These are phyloP conservation scores for Macrosoma leucophasiata DNA, from an alignment of 2,888 invertebrate species.

Conservation along the genomic window DNA sequence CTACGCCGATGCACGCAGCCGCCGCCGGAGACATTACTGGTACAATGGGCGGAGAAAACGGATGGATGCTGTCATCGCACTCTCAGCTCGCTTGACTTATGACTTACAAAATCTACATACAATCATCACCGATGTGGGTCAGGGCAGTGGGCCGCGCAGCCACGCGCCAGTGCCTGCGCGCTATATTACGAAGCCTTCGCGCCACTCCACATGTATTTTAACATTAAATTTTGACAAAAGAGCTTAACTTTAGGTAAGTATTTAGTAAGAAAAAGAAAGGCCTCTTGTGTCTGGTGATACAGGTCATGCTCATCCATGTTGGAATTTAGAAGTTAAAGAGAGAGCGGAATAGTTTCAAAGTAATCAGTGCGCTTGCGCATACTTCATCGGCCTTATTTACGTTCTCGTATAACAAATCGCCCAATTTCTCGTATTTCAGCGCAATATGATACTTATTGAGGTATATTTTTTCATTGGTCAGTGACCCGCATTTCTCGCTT, in stretches of 20 bases:
- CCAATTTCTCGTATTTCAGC: slow-evolving; percentile 40
- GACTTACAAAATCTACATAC: slow-evolving; percentile 72
- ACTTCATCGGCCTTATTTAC: slow-evolving; percentile 27
- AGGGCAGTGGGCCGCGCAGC: slow-evolving; percentile 63
- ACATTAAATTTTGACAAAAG: too few relatives aligned
- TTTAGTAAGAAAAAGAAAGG: too few relatives aligned
- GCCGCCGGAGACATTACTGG: slow-evolving; percentile 28
- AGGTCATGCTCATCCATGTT: too few relatives aligned
- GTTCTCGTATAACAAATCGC: slow-evolving; percentile 28
- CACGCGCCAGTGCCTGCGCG: slow-evolving; percentile 34
- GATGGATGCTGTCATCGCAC: slow-evolving; percentile 63
- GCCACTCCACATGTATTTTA: too few relatives aligned
- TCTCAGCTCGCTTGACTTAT: slow-evolving; percentile 56
- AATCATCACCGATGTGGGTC: slow-evolving; percentile 66
- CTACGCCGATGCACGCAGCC: too few relatives aligned
- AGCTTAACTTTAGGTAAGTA: too few relatives aligned
- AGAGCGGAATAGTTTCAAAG: too few relatives aligned
- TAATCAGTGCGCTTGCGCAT: too few relatives aligned
- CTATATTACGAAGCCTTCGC: slow-evolving; percentile 3
- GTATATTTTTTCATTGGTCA: slow-evolving; percentile 42
- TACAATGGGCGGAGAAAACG: slow-evolving; percentile 62
- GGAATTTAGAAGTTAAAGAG: too few relatives aligned
- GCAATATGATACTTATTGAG: slow-evolving; percentile 34
- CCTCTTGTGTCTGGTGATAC: too few relatives aligned
- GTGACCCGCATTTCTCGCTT: slow-evolving; percentile 49